Base-by-base conservation (phyloP, 1,140 invertebrate genomes). In the Apis cerana region DNA sequence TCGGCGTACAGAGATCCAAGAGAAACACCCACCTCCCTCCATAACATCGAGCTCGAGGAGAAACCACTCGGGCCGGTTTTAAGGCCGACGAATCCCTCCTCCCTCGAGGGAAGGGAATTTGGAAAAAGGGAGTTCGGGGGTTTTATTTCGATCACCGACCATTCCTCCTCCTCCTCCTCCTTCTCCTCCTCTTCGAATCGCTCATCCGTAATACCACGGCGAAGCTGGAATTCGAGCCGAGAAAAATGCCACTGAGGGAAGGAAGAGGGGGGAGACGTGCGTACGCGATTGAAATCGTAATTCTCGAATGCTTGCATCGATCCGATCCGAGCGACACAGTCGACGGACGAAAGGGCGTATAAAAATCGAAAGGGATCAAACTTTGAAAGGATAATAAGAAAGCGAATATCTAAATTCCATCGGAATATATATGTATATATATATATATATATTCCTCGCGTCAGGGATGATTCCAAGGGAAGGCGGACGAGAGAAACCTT, bases 61-160 rank as follows among this genome's bases (percentile, higher is more conserved):
- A 43, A 43, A 9, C 27, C 52, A 19, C 12, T 43, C 59, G 33
- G 33, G 12, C 54, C 62, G 50, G 12, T 23, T 58, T 75, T 67
- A 74, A 72, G 48, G 5, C 23, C 19, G 17, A 8, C 12, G 70
- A 68, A 80, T 80, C 82, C 52, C 56, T 48, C 50, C 5, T 23
- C 33, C 3, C 33, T 33, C 3, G 33, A 43, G 54, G 19, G 48
- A 48, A 64, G 59, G 11, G 50, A 56, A 79, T 83, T 77, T 43
- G 33, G 33, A 43, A 43, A 33, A n/a, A 75, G 58, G 27, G 75
- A 71, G 77, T 71, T 76, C 56, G 74, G 2, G 59, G 52, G 62
- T 77, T 78, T 85, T 82, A 82, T 86, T 77, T 79, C 50, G 78
- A 77, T 82, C 78, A 67, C 33, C 70, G 48, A 10, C 79, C 52